Base-by-base conservation (phyloP, 2,888 invertebrate species). In the Ischnura elegans region DNA sequence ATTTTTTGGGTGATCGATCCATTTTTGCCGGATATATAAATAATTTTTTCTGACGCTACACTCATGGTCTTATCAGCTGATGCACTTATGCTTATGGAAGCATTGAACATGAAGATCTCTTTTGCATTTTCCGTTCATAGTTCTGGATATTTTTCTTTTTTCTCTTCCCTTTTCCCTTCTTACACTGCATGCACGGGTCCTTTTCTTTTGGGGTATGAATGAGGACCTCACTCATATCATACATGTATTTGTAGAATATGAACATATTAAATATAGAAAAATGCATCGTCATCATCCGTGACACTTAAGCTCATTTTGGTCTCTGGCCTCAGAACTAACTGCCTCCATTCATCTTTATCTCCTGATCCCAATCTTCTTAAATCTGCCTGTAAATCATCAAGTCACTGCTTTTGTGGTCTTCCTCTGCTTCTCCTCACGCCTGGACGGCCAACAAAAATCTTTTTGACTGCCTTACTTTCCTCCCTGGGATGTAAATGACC, bases 51-150 rank as follows among this genome's bases (percentile, higher is more conserved):
- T 61, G 61, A 25, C n/a, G 0, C n/a, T 61, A 25, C 0, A 61
- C n/a, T 61, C 61, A 0, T 3, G n/a, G n/a, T 61, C n/a, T 61
- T n/a, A 61, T 61, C n/a, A n/a, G n/a, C n/a, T 25, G 61, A 61
- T 61, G n/a, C 61, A 61, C 61, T 4, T n/a, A 61, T 61, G 61
- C 61, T 61, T 61, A 61, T 61, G 61, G 61, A 61, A 61, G n/a
- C 61, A 61, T 61, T 61, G n/a, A 61, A 25, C n/a, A 25, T 10
- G 61, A 61, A 61, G 61, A 25, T 25, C 66, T 66, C 29, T 29
- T 10, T 66, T 66, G 66, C 29, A 66, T 66, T 66, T 29, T 10
- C 10, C 29, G 6, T 13, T 36, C 76, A 36, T 13, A 76, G 76
- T 76, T 76, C 6, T 4, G 76, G 36, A 76, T 76, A 6, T 76